Conservation (phyloP, 1,140 invertebrate genomes). For the Cyclina sinensis region DNA sequence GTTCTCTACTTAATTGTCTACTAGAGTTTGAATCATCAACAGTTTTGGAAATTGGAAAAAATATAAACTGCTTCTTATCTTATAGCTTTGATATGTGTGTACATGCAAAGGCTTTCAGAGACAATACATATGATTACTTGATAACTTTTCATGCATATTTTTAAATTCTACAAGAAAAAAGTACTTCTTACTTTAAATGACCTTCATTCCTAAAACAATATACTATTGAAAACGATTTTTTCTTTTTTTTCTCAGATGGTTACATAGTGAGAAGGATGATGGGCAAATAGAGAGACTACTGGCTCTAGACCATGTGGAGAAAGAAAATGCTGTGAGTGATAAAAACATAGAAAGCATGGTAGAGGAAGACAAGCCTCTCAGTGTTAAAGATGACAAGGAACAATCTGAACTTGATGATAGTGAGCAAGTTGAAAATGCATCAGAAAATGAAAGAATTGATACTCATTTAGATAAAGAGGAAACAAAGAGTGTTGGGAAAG, state of each 20-base stretch:
- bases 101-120: not conserved
- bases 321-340: not conserved
- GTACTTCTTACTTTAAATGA: not conserved
- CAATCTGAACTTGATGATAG: not conserved
- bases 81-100: not conserved
- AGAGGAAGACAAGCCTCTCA: not conserved
- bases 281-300: slow-evolving; percentile 72
- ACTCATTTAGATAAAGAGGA: not conserved
- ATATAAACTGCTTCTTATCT: not conserved
- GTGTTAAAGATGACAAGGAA: slow-evolving; percentile 23
- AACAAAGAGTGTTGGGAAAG: not conserved
- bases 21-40: too few species aligned
- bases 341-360: not conserved
- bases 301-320: slow-evolving; percentile 64
- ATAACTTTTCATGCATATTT: not conserved
- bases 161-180: not conserved
- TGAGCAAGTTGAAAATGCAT: not conserved
- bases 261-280: slow-evolving; percentile 79
- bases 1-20: too few species aligned
- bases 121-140: not conserved
- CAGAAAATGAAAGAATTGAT: not conserved
- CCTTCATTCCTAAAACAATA: too few species aligned
- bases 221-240: not conserved
- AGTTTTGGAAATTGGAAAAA: not conserved
- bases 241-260: slow-evolving; percentile 74